These are phyloP conservation scores for Dermolepida albohirtum DNA, from an alignment of 2,888 invertebrate species.

Conservation along the genomic window DNA sequence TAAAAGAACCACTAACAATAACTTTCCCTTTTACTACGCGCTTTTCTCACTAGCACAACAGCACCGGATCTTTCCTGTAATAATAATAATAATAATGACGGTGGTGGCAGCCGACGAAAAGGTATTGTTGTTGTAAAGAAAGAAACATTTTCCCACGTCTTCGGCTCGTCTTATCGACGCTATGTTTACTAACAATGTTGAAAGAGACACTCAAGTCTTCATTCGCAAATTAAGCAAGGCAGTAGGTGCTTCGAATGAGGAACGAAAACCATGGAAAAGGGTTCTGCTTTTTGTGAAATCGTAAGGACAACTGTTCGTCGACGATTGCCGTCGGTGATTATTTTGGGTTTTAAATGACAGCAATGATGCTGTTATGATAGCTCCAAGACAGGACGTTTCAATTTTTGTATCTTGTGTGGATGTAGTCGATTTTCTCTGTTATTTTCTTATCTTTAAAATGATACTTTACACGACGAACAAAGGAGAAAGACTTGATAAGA, in stretches of 20 bases:
- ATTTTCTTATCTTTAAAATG: too few relatives aligned
- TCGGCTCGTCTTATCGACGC: constrained; percentile 45
- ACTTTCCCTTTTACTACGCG: constrained; percentile 47
- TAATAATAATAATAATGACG: constrained; percentile 26
- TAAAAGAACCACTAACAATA: constrained; percentile 50
- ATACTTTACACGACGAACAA: too few relatives aligned
- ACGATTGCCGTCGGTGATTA: too few relatives aligned
- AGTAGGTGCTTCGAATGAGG: not conserved
- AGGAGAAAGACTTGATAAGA: too few relatives aligned
- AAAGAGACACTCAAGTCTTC: constrained; percentile 15
- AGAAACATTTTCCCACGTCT: constrained; percentile 44
- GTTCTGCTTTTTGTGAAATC: too few relatives aligned
- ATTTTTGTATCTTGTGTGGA: too few relatives aligned
- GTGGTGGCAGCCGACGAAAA: constrained; percentile 10
- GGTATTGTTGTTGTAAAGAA: constrained; percentile 22
- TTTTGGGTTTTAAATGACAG: too few relatives aligned
- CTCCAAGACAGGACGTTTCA: too few relatives aligned
- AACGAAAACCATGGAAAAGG: too few relatives aligned
- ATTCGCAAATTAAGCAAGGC: constrained; percentile 35
- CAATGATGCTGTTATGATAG: too few relatives aligned
- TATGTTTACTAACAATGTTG: constrained; percentile 42
- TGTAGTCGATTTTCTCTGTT: too few relatives aligned
- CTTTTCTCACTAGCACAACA: not conserved
- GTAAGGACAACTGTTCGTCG: too few relatives aligned
- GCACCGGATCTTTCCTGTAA: not conserved